Conservation (phyloP, 2,113 vertebrate genomes). For the Petaurus breviceps region DNA sequence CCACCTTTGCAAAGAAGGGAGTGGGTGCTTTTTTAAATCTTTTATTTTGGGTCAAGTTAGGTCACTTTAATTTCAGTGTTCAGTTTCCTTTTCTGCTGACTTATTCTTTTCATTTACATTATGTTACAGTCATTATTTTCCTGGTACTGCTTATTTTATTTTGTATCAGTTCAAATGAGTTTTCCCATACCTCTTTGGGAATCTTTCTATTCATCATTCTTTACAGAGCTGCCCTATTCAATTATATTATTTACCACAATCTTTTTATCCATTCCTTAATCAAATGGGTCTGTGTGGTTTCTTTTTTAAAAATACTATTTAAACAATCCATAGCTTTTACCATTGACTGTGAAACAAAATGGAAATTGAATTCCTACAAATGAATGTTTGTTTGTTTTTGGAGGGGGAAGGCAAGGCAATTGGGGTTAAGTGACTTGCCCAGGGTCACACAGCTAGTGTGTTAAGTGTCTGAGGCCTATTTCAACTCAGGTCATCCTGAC, state of each 20-base stretch:
- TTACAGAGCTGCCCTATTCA: background rate
- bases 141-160: background rate
- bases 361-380: background rate
- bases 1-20: background rate
- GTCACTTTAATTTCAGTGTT: background rate
- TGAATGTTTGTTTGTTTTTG: background rate
- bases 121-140: background rate
- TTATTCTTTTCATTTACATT: background rate
- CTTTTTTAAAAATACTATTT: background rate
- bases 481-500: too few species aligned
- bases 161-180: background rate
- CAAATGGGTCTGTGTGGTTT: background rate
- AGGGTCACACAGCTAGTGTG: too few species aligned
- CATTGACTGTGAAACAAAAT: background rate
- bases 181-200: background rate
- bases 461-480: too few species aligned
- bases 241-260: background rate
- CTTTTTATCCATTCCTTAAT: background rate
- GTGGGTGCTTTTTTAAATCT: background rate
- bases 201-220: background rate
- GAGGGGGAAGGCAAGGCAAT: too few species aligned
- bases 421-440: too few species aligned
- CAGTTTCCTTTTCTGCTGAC: background rate
- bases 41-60: background rate
- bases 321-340: background rate